These are phyloP conservation scores for Calameuta idolon DNA, from an alignment of 2,888 invertebrate genomes.

Conservation along the genomic window DNA sequence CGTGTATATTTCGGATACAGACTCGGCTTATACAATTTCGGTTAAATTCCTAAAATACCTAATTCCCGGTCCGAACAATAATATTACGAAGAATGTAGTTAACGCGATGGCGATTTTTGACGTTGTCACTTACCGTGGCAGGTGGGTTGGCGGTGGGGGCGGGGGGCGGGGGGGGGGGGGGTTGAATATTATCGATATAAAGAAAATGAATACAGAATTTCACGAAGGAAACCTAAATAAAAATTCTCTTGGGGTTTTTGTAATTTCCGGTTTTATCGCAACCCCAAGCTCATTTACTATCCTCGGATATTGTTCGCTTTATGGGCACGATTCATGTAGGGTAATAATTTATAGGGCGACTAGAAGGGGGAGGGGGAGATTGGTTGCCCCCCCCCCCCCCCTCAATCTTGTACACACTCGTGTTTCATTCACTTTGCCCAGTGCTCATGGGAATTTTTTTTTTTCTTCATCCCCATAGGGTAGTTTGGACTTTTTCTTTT, in stretches of 20 bases:
- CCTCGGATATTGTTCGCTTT: background rate
- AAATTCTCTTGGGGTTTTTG: background rate
- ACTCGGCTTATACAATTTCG: background rate
- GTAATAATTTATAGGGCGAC: background rate
- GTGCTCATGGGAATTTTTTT: too few relatives aligned
- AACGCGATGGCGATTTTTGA: background rate
- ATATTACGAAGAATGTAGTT: background rate
- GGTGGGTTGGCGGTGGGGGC: too few relatives aligned
- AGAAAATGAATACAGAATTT: background rate
- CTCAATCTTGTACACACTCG: too few relatives aligned
- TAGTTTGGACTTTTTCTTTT: background rate
- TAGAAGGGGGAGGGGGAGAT: background rate
- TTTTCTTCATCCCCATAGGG: background rate
- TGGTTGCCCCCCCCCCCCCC: too few relatives aligned
- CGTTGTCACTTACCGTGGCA: too few relatives aligned
- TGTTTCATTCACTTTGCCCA: too few relatives aligned
- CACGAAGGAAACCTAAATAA: background rate
- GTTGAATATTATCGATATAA: background rate
- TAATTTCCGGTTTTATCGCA: background rate
- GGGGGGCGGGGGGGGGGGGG: background rate
- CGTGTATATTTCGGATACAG: background rate
- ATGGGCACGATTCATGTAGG: background rate
- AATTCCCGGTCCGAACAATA: background rate
- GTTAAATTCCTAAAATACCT: background rate
- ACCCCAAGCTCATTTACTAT: background rate